Evolutionary conservation across 2,113 vertebrate species (phyloP).

Genomic region (Alligator sinensis): DNA sequence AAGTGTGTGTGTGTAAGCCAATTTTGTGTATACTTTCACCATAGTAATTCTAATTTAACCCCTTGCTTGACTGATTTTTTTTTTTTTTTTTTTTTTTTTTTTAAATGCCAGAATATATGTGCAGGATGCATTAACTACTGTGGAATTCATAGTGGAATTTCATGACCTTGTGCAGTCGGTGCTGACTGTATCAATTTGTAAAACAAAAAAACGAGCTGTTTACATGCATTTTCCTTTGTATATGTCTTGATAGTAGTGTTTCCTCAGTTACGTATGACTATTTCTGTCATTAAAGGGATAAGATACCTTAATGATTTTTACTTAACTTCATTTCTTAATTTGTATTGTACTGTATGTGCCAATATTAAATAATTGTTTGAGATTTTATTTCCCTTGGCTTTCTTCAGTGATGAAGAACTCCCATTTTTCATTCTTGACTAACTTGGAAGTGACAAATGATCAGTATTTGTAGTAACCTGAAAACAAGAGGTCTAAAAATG

Average conservation of each 20-base stretch:
- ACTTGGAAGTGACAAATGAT: not conserved
- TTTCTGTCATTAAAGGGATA: not conserved
- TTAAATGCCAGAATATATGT: not conserved
- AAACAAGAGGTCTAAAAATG: rapidly evolving
- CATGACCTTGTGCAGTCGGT: not conserved
- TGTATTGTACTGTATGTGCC: not conserved
- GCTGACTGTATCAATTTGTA: not conserved
- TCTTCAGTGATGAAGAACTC: not conserved
- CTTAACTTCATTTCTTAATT: not conserved
- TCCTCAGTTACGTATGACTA: not conserved
- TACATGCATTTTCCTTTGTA: not conserved
- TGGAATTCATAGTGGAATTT: not conserved
- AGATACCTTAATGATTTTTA: not conserved
- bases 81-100: too few species aligned
- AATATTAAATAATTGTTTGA: not conserved
- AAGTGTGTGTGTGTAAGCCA: not conserved
- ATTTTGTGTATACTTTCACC: too few species aligned
- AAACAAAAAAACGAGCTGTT: not conserved
- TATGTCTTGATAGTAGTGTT: not conserved
- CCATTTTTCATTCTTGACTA: not conserved
- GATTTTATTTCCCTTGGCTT: not conserved
- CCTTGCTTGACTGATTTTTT: not conserved
- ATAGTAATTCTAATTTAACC: too few species aligned
- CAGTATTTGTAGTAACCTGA: not conserved
- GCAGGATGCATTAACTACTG: not conserved